Conservation (phyloP, 2,888 invertebrate species). For the Allolobophora icterica region DNA sequence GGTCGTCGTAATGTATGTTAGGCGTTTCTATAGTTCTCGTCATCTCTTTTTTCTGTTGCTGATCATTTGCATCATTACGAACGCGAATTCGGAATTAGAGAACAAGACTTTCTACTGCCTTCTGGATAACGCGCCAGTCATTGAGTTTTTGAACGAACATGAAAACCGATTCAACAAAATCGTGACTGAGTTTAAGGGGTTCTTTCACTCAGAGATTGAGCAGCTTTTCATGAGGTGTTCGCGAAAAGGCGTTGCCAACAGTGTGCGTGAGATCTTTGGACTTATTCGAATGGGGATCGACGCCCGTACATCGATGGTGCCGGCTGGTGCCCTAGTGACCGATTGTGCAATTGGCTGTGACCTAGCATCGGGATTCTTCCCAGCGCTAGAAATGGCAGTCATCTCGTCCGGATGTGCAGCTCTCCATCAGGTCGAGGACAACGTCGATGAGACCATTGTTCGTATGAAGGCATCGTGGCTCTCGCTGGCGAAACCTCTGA, state of each 20-base stretch:
- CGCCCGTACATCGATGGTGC: background rate
- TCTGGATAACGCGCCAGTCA: background rate
- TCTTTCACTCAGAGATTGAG: background rate
- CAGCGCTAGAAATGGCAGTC: background rate
- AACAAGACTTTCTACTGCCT: background rate
- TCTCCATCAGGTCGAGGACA: background rate
- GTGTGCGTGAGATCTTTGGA: background rate
- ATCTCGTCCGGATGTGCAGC: background rate
- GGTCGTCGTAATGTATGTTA: background rate
- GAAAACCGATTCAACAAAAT: background rate
- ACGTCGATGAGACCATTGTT: background rate
- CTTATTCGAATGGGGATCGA: background rate
- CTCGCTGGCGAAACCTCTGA: background rate
- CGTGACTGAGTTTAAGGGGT: background rate
- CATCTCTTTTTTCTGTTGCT: background rate
- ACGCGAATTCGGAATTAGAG: background rate
- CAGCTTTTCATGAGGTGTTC: background rate
- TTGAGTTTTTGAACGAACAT: background rate
- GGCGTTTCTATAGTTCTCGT: background rate
- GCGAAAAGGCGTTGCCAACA: background rate
- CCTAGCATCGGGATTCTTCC: background rate
- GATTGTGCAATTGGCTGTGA: background rate
- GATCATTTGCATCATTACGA: background rate
- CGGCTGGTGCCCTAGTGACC: background rate
- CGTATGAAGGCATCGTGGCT: background rate